These are phyloP conservation scores for Crenichthys baileyi DNA, from an alignment of 2,797 vertebrate species.

Conservation along the genomic window DNA sequence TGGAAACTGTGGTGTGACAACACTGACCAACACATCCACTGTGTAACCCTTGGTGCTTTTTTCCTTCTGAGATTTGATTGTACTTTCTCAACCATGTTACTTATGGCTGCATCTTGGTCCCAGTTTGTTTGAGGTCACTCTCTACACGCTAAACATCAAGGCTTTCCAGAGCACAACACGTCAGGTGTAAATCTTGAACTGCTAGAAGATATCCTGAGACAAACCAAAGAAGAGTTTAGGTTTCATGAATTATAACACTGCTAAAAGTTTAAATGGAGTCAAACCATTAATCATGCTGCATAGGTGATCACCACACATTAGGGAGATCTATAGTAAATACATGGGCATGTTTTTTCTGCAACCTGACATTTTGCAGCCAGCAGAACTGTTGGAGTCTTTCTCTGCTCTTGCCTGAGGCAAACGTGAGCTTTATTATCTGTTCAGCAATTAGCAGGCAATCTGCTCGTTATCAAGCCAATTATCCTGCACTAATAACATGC, in stretches of 20 bases:
- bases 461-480: constrained; percentile 78
- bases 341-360: not conserved
- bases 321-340: constrained; percentile 22
- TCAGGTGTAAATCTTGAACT: no score
- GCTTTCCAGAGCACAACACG: no score
- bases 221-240: not conserved
- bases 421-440: constrained; percentile 67
- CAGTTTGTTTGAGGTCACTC: no score
- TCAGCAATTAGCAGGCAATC: constrained; percentile 75
- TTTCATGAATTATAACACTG: not conserved
- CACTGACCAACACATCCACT: no score
- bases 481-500: constrained; percentile 74
- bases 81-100: no score
- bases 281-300: not conserved
- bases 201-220: no score
- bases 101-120: no score
- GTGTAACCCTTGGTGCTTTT: no score
- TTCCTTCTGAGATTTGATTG: no score
- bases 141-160: no score
- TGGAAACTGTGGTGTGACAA: no score
- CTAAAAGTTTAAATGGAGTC: not conserved
- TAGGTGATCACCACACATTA: not conserved
- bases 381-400: constrained; percentile 39
- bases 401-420: constrained; percentile 53
- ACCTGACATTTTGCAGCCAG: constrained; percentile 33